These are phyloP conservation scores for Chinchilla lanigera DNA, from an alignment of 2,113 vertebrate genomes.

Conservation along the genomic window DNA sequence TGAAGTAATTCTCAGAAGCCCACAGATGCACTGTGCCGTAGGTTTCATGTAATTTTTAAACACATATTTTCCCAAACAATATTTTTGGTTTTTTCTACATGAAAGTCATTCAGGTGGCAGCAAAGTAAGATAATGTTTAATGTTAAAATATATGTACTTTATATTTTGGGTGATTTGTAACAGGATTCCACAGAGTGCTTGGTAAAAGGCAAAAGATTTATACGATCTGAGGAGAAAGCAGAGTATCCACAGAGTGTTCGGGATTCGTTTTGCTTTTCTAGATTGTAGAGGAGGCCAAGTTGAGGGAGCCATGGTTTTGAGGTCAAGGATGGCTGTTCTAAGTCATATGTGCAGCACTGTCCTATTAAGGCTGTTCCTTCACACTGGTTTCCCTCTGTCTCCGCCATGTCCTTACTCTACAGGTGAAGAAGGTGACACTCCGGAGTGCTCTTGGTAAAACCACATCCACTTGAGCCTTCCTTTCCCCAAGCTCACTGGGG, in stretches of 20 bases:
- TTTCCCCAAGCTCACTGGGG: background rate
- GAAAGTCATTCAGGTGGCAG: background rate
- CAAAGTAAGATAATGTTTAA: background rate
- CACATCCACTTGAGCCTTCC: background rate
- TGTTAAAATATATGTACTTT: background rate
- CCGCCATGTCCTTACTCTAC: background rate
- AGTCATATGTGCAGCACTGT: background rate
- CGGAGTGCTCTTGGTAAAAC: background rate
- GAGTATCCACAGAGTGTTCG: background rate
- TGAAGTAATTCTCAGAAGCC: background rate
- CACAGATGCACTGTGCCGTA: background rate
- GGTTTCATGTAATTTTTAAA: background rate
- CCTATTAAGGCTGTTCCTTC: background rate
- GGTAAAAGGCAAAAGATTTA: too few species aligned
- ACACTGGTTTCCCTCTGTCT: background rate
- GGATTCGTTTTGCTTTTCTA: background rate
- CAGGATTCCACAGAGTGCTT: background rate
- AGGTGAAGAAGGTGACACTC: background rate
- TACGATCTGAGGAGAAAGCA: too few species aligned
- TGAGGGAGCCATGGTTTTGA: background rate
- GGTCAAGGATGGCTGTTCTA: background rate
- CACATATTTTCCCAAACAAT: background rate
- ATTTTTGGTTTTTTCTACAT: background rate
- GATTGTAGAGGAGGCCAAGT: background rate
- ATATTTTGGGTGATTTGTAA: conserved; percentile 5